phyloP scores from a whole-genome alignment of 2,888 invertebrate species.

The Rhingia campestris region DNA sequence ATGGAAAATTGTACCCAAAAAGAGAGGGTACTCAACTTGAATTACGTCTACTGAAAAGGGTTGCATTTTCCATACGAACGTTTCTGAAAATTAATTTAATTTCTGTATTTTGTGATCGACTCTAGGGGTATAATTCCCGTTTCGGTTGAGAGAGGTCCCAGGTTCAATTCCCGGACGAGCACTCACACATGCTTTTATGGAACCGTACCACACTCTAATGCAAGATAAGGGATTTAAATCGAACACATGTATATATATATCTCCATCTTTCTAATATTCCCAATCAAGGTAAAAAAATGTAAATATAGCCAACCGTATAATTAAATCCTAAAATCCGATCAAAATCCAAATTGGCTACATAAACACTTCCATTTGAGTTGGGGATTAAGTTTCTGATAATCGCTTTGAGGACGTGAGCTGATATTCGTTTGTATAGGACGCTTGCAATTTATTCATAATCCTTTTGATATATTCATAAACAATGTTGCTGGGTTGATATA shows the following conservation, averaged over 20 bases:
- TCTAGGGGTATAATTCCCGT: too few species aligned
- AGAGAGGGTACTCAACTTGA: background rate
- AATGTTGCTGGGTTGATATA: background rate
- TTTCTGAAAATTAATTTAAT: slow-evolving; percentile 21
- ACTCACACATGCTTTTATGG: background rate
- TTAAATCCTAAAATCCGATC: slow-evolving; percentile 13
- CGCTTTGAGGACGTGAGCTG: background rate
- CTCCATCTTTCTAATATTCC: too few species aligned
- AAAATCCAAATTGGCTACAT: slow-evolving; percentile 12
- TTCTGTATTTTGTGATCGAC: slow-evolving; percentile 5
- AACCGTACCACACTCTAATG: slow-evolving; percentile 3
- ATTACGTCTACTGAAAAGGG: slow-evolving; percentile 13
- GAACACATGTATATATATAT: too few species aligned
- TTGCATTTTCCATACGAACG: slow-evolving; percentile 3
- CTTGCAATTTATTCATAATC: slow-evolving; percentile 31
- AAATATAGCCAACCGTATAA: slow-evolving; percentile 33
- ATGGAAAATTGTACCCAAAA: background rate
- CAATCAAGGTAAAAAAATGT: slow-evolving; percentile 10
- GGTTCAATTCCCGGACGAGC: too few species aligned
- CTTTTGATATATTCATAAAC: slow-evolving; percentile 25
- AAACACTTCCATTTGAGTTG: slow-evolving; percentile 6
- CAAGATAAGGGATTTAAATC: slow-evolving; percentile 13
- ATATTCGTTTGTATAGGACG: background rate
- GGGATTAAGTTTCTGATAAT: slow-evolving; percentile 20
- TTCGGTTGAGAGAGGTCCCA: too few species aligned